phyloP scores from a whole-genome alignment of 92 coral and sea anemone genomes.

The Porites cylindrica region DNA sequence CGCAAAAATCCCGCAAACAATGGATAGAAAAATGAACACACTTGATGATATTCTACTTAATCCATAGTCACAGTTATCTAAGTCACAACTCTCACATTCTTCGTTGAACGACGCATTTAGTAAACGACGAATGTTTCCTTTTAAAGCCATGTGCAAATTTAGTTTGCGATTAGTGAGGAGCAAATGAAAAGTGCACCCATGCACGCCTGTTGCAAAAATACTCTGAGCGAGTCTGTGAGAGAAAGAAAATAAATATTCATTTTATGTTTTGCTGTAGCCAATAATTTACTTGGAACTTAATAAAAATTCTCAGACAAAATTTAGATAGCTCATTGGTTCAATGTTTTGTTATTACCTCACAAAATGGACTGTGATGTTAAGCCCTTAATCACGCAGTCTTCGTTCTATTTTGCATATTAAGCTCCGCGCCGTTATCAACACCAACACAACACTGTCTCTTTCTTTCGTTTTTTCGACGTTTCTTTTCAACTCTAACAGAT shows the following conservation, averaged over 20 bases:
- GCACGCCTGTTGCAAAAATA: background rate
- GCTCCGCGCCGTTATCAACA: too few relatives aligned
- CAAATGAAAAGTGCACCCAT: background rate
- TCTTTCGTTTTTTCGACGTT: too few relatives aligned
- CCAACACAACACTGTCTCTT: too few relatives aligned
- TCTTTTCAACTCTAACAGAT: too few relatives aligned
- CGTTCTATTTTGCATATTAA: too few relatives aligned
- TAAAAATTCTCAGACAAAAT: background rate
- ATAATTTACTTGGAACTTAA: background rate
- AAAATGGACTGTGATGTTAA: background rate
- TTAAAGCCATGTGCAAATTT: background rate
- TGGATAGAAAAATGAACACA: constrained; percentile 1
- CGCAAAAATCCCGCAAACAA: constrained; percentile 40
- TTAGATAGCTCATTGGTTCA: background rate
- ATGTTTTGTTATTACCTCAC: background rate
- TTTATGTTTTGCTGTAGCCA: background rate
- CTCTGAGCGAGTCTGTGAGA: background rate
- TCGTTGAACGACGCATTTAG: background rate
- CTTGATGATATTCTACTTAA: background rate
- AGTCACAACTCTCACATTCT: background rate
- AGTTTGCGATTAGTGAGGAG: background rate
- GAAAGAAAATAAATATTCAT: background rate
- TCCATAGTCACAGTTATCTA: background rate
- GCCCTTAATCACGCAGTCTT: background rate
- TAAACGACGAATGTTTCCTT: background rate